Base-by-base conservation (phyloP, 2,113 vertebrate species). In the Chitala chitala region DNA sequence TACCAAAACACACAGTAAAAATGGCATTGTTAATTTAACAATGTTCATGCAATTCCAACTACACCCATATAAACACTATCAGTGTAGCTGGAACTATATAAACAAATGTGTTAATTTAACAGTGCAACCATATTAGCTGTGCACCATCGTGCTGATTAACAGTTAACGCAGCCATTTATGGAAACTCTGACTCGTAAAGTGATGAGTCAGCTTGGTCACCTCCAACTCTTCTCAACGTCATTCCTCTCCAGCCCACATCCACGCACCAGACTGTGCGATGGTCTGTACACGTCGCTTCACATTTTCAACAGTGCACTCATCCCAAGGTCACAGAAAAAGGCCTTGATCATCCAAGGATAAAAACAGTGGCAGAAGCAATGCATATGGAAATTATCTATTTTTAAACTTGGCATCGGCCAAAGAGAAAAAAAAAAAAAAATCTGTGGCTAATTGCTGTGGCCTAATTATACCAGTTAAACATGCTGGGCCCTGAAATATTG, bases 101-200 rank as follows among this genome's bases (percentile, higher is more conserved):
- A n/a, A 22, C 3, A 22, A 56, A 20, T 22, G n/a, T 20, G 22
- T 8, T 56, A 56, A 20, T n/a, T n/a, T n/a, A n/a, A n/a, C n/a
- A n/a, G n/a, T n/a, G n/a, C n/a, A n/a, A n/a, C n/a, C n/a, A n/a
- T n/a, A n/a, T n/a, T n/a, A n/a, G n/a, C n/a, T n/a, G n/a, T n/a
- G n/a, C n/a, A 56, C 3, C 46, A 33, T 5, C 15, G 36, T 3
- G 1, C 10, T 6, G 68, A 69, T 2, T n/a, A 53, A 33, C 61
- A 3, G 36, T 31, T 22, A 65, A 15, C 24, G 33, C 20, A 54
- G 33, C 64, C 64, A 68, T 68, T 68, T 51, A 53, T 53, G 68
- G 68, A 69, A 69, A 69, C 22, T 31, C 48, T 46, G 53, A 50
- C 68, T 69, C 6, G 36, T 36, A 36, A 31, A 50, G 7, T 69